Evolutionary conservation across 2,113 vertebrate species (phyloP), one percentile per base, ranked within the genome.

Genomic region (Labeo catla): DNA sequence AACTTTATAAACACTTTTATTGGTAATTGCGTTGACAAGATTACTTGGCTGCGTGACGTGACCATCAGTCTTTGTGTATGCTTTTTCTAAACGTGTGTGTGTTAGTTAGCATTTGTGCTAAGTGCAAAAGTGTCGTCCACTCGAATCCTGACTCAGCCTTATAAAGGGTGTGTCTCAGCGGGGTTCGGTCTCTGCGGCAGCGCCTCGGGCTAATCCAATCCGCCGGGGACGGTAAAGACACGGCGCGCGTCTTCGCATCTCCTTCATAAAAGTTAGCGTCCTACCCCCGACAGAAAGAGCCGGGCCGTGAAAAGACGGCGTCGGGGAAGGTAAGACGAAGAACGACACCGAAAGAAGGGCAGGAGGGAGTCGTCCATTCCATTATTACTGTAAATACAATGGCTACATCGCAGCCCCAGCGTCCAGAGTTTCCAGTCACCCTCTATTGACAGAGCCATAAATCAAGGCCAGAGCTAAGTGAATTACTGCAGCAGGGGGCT

Each of bases 381-480:
- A 93, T 94, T 94, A 95, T 94, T 95, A 92, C 95, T 94, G 95
- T 95, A 95, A 96, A 95, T 95, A 95, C 89, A 93, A 94, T 92
- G 89, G 92, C 93, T 91, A 92, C 92, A 91, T 92, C 91, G 92
- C 93, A 92, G 93, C 89, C 90, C 93, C 87, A 89, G 92, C 91
- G 88, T 91, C 91, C 93, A 90, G 92, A 90, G 91, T 93, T 95
- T 94, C 93, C 93, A 93, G 93, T 95, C 94, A 96, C 95, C 91
- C 93, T 90, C 92, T 95, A 95, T 95, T 96, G 96, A 96, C 96
- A 97, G 95, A 96, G 94, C 94, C 96, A 96, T 98, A 97, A 97
- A 97, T 97, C 96, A 97, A 92, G 93, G 94, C 73, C 94, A 93
- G 95, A 96, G 95, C 96, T 98, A 96, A 97, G 96, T 97, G 96